Evolutionary conservation across 2,113 vertebrate species (phyloP).

Genomic region (Pica pica): DNA sequence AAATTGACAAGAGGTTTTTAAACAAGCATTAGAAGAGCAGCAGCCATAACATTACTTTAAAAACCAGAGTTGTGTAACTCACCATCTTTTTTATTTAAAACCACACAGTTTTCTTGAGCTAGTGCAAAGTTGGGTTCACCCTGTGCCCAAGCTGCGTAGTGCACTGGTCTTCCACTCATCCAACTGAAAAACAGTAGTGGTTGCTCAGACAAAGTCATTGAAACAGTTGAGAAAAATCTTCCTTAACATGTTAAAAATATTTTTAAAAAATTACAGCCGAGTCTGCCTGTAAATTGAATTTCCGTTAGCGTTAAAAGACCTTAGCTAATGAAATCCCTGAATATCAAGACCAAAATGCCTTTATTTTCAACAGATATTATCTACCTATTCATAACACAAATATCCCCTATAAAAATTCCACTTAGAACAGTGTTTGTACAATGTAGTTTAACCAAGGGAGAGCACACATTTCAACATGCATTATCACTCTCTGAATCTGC

Average conservation of each 20-base stretch:
- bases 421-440: neutral
- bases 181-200: slow-evolving; percentile 65
- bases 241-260: neutral
- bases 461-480: neutral
- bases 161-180: slow-evolving; percentile 76
- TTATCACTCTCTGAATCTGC: neutral
- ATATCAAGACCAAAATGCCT: neutral
- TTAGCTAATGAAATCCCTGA: neutral
- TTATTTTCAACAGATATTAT: neutral
- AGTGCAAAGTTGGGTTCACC: slow-evolving; percentile 82
- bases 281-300: neutral
- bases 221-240: neutral
- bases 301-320: neutral
- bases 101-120: slow-evolving; percentile 83
- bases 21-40: neutral
- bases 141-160: slow-evolving; percentile 77
- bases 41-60: neutral
- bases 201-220: neutral
- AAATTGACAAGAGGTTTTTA: neutral
- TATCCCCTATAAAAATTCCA: neutral
- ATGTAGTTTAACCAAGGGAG: neutral
- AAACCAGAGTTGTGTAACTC: neutral
- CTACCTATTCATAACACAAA: neutral
- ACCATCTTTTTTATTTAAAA: slow-evolving; percentile 77
- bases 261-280: neutral